A percentile compares a stretch with the other conserved stretches of the same genome.
phyloP scores from a whole-genome alignment of 2,888 invertebrate genomes.

The Mythimna loreyi region DNA sequence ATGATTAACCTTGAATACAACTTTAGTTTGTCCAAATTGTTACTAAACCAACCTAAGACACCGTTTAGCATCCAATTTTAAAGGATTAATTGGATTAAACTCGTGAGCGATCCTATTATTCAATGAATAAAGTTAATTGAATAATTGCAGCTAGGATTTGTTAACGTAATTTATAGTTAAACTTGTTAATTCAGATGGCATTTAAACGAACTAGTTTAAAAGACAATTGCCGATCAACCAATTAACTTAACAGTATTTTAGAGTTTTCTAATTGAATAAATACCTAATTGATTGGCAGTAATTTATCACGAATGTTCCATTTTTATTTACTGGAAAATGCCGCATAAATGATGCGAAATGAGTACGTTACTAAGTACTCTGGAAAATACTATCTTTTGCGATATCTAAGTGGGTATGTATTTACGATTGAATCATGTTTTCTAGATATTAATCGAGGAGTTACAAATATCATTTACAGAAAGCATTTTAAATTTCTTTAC shows the following conservation, averaged over 20 bases:
- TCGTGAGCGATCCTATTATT: slow-evolving; percentile 45
- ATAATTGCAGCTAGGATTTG: slow-evolving; percentile 37
- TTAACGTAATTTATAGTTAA: slow-evolving; percentile 32
- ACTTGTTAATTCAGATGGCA: slow-evolving; percentile 18
- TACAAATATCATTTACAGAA: neutral
- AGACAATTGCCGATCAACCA: slow-evolving; percentile 15
- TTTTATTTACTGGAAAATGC: slow-evolving; percentile 7
- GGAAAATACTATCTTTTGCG: neutral
- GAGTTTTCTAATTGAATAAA: slow-evolving; percentile 5
- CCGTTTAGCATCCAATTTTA: slow-evolving; percentile 31
- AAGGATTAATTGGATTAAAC: slow-evolving; percentile 43
- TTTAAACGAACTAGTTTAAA: slow-evolving; percentile 22
- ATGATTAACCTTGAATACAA: neutral
- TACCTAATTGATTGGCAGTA: neutral
- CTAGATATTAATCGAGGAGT: slow-evolving; percentile 1
- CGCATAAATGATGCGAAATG: slow-evolving; percentile 16
- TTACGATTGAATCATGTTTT: slow-evolving; percentile 21
- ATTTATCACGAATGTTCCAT: slow-evolving; percentile 7
- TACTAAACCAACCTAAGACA: neutral
- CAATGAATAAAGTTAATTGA: slow-evolving; percentile 49
- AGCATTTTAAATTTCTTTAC: neutral
- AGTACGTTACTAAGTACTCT: neutral
- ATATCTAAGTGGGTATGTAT: neutral
- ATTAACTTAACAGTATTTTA: slow-evolving; percentile 24
- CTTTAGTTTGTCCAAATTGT: slow-evolving; percentile 5